phyloP scores from a whole-genome alignment of 1,140 invertebrate species.

The Pectinophora gossypiella region DNA sequence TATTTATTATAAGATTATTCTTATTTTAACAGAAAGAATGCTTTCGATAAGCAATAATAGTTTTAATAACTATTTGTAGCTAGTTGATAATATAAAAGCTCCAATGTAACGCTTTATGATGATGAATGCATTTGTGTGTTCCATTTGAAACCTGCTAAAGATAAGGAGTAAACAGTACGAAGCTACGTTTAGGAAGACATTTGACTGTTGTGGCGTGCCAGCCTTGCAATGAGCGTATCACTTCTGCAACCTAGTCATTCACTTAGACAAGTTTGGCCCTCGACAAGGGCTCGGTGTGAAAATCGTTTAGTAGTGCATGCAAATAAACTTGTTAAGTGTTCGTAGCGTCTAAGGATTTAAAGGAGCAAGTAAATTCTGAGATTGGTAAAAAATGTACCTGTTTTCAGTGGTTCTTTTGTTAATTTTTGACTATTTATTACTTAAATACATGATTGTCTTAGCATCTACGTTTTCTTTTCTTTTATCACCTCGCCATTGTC shows the following conservation, averaged over 20 bases:
- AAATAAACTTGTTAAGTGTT: conserved; percentile 68
- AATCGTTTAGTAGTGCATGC: conserved; percentile 65
- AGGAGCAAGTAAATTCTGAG: conserved; percentile 64
- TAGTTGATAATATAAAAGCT: conserved; percentile 26
- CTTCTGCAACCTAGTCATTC: conserved; percentile 70
- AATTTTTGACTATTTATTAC: conserved; percentile 74
- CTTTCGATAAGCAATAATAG: conserved; percentile 31
- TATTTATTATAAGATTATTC: conserved; percentile 32
- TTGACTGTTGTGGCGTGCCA: not conserved
- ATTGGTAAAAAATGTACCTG: conserved; percentile 70
- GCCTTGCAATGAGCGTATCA: conserved; percentile 37
- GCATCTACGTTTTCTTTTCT: conserved; percentile 52
- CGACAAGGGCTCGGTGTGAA: conserved; percentile 38
- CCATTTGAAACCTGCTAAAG: not conserved
- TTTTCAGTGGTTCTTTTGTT: conserved; percentile 72
- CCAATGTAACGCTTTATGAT: conserved; percentile 10
- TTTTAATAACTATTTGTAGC: conserved; percentile 28
- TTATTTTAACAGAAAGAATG: conserved; percentile 27
- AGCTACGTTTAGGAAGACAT: not conserved
- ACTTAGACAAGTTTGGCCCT: conserved; percentile 56
- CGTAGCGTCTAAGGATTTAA: conserved; percentile 68
- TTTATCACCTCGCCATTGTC: too few species aligned
- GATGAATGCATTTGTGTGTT: not conserved
- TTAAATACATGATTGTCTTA: conserved; percentile 73
- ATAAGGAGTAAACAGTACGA: not conserved